phyloP scores from a whole-genome alignment of 2,113 vertebrate species.

The Xenus cinereus region DNA sequence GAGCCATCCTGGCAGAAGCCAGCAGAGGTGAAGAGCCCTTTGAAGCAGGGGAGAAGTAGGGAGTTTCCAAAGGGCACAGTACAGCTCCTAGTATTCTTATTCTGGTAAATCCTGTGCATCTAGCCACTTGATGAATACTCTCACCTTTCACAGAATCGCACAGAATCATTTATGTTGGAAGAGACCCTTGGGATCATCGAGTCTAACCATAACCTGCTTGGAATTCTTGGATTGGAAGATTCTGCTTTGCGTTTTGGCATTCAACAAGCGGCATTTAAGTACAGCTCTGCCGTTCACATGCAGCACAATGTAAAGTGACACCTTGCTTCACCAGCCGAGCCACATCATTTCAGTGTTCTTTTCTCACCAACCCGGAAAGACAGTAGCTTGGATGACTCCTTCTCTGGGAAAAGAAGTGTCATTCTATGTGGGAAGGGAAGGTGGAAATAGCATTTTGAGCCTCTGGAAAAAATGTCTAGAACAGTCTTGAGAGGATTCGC shows the following conservation, averaged over 20 bases:
- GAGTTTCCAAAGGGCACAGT: neutral
- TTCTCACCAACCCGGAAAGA: neutral
- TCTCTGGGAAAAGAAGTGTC: neutral
- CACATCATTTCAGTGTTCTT: neutral
- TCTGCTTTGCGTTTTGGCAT: neutral
- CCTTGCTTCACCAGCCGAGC: neutral
- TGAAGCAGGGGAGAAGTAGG: neutral
- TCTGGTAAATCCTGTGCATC: neutral
- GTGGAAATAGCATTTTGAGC: neutral
- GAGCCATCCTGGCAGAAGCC: neutral
- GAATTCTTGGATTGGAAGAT: neutral
- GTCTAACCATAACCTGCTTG: no score
- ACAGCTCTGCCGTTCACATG: neutral
- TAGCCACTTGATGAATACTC: neutral
- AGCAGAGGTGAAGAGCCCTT: neutral
- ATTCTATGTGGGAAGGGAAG: neutral
- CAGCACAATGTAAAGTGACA: neutral
- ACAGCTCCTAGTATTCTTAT: neutral
- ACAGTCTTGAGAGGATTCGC: rapidly evolving
- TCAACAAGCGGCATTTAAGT: neutral
- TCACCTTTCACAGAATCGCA: no score
- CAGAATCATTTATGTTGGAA: no score
- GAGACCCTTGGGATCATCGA: no score
- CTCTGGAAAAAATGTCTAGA: neutral
- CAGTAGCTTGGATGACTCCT: neutral